Conservation (phyloP, 2,797 vertebrate species). For the Enteromius mattozi region DNA sequence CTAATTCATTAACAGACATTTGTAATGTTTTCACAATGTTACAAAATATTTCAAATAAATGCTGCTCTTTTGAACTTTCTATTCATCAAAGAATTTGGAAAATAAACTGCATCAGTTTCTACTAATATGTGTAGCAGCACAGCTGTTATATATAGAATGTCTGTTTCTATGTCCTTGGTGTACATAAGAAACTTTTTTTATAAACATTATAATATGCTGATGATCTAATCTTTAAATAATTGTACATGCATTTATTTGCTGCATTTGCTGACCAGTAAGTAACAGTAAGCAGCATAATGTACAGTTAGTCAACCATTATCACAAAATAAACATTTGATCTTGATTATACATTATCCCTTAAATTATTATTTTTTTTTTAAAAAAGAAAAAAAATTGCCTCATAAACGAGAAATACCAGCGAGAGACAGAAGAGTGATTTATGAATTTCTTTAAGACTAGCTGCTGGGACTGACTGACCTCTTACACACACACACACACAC, state of each 20-base stretch:
- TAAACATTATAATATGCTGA: too few species aligned
- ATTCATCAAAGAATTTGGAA: not conserved
- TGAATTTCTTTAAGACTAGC: constrained; percentile 58
- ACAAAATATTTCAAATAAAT: not conserved
- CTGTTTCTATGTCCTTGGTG: not conserved
- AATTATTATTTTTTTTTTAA: not conserved
- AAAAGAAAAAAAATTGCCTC: not conserved
- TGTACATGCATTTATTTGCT: not conserved
- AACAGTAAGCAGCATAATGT: not conserved
- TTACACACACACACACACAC: not conserved
- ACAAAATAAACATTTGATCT: not conserved
- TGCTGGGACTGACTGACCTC: constrained; percentile 7
- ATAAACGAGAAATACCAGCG: not conserved
- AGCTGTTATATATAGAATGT: not conserved
- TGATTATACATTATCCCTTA: not conserved
- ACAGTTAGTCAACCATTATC: not conserved
- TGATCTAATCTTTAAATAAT: not conserved
- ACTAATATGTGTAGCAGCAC: not conserved
- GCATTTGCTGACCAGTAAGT: not conserved
- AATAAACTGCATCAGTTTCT: not conserved
- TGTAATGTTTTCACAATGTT: not conserved
- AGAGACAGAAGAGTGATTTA: constrained; percentile 57
- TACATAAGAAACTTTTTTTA: not conserved
- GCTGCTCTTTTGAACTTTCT: not conserved
- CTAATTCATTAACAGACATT: not conserved